phyloP scores from a whole-genome alignment of 2,113 vertebrate genomes.

The Elaphurus davidianus region DNA sequence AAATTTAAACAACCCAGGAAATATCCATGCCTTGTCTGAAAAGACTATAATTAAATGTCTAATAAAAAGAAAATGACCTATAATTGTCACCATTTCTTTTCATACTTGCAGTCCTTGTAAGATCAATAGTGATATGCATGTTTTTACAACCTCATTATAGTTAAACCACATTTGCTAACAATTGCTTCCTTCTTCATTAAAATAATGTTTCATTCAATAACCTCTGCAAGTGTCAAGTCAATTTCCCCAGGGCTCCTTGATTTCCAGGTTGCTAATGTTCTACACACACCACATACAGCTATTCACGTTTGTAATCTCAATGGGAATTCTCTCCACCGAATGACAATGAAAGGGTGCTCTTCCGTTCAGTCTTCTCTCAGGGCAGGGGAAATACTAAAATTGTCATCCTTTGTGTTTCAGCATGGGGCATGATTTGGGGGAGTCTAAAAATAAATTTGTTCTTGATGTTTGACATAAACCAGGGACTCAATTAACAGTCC shows the following conservation, averaged over 20 bases:
- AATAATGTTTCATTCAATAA: background rate
- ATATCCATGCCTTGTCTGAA: background rate
- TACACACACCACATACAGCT: background rate
- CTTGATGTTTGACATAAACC: background rate
- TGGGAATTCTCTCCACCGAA: background rate
- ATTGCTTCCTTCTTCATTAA: slow-evolving; percentile 41
- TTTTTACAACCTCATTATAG: slow-evolving; percentile 29
- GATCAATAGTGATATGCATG: slow-evolving; percentile 17
- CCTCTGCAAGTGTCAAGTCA: background rate
- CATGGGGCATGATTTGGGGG: background rate
- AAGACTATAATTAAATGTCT: slow-evolving; percentile 20
- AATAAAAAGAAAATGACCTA: slow-evolving; percentile 38
- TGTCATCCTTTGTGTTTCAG: background rate
- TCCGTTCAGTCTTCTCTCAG: background rate
- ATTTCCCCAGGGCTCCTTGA: background rate
- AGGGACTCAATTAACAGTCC: background rate
- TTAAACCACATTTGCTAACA: slow-evolving; percentile 22
- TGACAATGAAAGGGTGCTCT: background rate
- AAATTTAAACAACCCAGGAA: slow-evolving; percentile 19
- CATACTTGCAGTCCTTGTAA: background rate
- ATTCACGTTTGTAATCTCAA: background rate
- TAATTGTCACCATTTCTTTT: slow-evolving; percentile 3
- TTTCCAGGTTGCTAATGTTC: background rate
- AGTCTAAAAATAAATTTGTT: background rate
- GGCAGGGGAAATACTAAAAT: background rate